phyloP scores from a whole-genome alignment of 2,888 invertebrate species.

The Uloborus plumipes region DNA sequence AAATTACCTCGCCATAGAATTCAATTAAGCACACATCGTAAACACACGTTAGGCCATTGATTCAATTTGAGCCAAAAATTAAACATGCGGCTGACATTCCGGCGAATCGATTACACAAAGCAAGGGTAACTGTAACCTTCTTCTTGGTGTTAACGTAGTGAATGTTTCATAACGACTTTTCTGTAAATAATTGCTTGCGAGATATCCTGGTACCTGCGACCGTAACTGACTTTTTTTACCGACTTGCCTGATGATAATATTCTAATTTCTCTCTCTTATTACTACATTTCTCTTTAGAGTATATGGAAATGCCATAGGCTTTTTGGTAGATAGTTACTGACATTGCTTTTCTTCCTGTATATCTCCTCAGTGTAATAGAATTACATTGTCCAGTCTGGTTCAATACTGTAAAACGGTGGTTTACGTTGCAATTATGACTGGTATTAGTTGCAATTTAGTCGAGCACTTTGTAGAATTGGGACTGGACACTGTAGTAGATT shows the following conservation, averaged over 20 bases:
- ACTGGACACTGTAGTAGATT: conserved; percentile 62
- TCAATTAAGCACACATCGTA: conserved; percentile 9
- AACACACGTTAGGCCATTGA: conserved; percentile 1
- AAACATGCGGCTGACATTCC: conserved; percentile 27
- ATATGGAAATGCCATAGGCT: conserved; percentile 44
- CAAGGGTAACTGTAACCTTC: too few relatives aligned
- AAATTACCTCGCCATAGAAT: neutral
- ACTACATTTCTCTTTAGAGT: conserved; percentile 38
- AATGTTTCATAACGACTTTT: conserved; percentile 30
- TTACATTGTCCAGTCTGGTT: conserved; percentile 60
- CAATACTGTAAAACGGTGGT: neutral
- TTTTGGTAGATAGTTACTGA: conserved; percentile 58
- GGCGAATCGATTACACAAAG: neutral
- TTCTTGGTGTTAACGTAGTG: conserved; percentile 53
- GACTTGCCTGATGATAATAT: conserved; percentile 47
- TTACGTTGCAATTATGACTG: neutral
- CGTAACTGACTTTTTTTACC: conserved; percentile 21
- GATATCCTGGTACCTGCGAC: conserved; percentile 7
- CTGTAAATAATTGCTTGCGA: conserved; percentile 46
- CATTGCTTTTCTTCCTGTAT: conserved; percentile 42
- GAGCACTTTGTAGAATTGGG: conserved; percentile 42
- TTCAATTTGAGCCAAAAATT: conserved; percentile 4
- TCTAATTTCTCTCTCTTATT: conserved; percentile 32
- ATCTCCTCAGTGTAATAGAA: conserved; percentile 43
- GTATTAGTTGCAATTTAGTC: conserved; percentile 12